Evolutionary conservation across 2,113 vertebrate species (phyloP), one percentile per base, ranked within the genome.

Genomic region (Heliornis fulica): DNA sequence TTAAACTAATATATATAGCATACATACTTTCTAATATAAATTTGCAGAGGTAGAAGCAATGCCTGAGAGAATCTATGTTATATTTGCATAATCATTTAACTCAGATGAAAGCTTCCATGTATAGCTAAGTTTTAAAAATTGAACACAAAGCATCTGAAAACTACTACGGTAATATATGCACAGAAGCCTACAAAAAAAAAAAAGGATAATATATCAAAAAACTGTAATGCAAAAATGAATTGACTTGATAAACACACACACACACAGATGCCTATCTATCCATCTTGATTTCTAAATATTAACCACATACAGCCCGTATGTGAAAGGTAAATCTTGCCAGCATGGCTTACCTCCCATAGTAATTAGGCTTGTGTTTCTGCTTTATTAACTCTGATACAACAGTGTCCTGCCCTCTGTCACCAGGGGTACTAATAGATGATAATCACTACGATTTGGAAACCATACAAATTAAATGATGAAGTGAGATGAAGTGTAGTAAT

Each of bases 321-420:
- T 61, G 92, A 86, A 96, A 97, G 93, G 96, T 93, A 96, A 95
- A 93, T 89, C 95, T 94, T 94, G 96, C 96, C 97, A 97, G 94
- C 69, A n/a, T 89, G 95, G 96, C 96, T 97, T 97, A 97, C 97
- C 97, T 98, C 97, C 92, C 90, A 69, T 68, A 91, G 96, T 97
- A 98, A 98, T 98, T 97, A 98, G 97, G 83, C 97, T 96, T 97
- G 91, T 96, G 95, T 98, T 98, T 98, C 98, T 98, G 98, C 97
- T 97, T 98, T 98, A 98, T 98, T 98, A 98, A 98, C 97, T 98
- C 94, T 71, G 91, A 93, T 98, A 96, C 97, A 98, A 97, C 96
- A 97, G 92, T 77, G 95, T 93, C 96, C 96, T 98, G 97, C 97
- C 98, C 98, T 98, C 98, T 97, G 98, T 98, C 98, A 97, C 97